Base-by-base conservation (phyloP, 2,113 vertebrate genomes). In the Callocephalon fimbriatum region DNA sequence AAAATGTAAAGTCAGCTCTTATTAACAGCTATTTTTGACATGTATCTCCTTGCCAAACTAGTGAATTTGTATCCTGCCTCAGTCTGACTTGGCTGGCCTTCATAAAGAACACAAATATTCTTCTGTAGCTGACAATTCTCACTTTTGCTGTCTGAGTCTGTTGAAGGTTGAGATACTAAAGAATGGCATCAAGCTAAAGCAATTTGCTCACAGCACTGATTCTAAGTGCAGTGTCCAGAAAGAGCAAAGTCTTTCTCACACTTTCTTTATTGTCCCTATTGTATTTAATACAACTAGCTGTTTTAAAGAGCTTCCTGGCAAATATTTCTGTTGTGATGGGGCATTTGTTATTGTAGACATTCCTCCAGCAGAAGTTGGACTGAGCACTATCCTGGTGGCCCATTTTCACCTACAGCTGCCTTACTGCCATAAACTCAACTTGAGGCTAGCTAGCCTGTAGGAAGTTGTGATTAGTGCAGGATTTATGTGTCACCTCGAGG, bases 321-420 rank as follows among this genome's bases (percentile, higher is more conserved):
- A 96, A 95, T 78, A 94, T 78, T 97, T 81, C 84, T 94, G 67
- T 84, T 95, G 80, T 66, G 83, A 83, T 88, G 76, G 26, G 32
- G 32, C 38, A 42, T 84, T 89, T 95, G 87, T 96, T 93, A 29
- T 95, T 85, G 16, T 9, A 91, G 87, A 86, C 77, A 87, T 89
- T 91, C 63, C 65, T 95, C 40, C 53, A 91, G 65, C 21, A 94
- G 51, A 81, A 94, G 12, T 26, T 94, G 93, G 89, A 91, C 65
- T 44, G 47, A 90, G 31, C 5, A 3, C 56, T 79, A 56, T 91
- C 26, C 76, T 65, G 19, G 51, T 84, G 38, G 73, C 73, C 51
- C 77, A 61, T 94, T 95, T 94, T 94, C 84, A 87, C 77, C 77
- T 82, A 65, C 80, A 93, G 80, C 65, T 94, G 23, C 54, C 78